Percentiles rank a stretch among this genome's conserved stretches.
Conservation (phyloP, 2,113 vertebrate species). For the Ceyx margarethae region DNA sequence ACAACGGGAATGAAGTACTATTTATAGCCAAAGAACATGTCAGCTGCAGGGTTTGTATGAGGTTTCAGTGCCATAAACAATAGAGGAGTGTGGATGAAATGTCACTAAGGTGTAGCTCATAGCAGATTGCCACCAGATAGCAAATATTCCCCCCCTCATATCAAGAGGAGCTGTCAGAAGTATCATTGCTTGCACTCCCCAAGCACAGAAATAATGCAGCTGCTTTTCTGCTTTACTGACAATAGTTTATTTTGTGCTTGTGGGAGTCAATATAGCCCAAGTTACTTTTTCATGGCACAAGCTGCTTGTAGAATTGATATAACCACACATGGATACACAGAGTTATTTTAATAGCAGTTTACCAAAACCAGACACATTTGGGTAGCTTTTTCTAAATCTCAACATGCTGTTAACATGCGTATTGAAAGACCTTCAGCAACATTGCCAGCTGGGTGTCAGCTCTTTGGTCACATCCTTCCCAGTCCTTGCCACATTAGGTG, state of each 20-base stretch:
- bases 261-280: background rate
- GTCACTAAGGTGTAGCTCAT: background rate
- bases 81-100: background rate
- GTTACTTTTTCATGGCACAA: background rate
- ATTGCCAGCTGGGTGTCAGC: background rate
- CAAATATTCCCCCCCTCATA: background rate
- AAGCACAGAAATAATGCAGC: background rate
- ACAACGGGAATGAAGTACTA: background rate
- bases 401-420: background rate
- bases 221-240: background rate
- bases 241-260: background rate
- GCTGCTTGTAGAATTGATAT: background rate
- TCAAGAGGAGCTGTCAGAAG: background rate
- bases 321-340: background rate
- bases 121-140: background rate
- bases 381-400: background rate
- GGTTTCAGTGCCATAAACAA: background rate
- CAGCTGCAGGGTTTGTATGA: background rate
- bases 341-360: background rate
- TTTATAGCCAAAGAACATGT: background rate
- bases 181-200: background rate
- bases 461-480: conserved; percentile 2
- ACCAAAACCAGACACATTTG: background rate
- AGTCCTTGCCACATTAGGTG: background rate
- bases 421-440: background rate